A percentile compares a stretch with the other conserved stretches of the same genome.
phyloP scores from a whole-genome alignment of 2,888 invertebrate species.

The Acutogordius australiensis region DNA sequence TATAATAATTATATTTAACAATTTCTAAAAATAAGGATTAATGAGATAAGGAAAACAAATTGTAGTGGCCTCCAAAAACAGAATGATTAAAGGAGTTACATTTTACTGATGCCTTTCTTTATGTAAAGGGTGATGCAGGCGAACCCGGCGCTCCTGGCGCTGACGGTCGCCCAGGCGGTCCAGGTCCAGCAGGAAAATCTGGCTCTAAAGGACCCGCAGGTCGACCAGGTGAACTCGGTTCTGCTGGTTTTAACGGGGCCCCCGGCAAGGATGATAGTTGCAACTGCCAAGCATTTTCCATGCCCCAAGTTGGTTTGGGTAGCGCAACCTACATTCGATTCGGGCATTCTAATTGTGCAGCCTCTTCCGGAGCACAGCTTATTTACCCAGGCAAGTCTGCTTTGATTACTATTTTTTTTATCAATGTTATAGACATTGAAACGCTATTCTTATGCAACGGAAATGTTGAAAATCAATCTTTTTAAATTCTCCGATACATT shows the following conservation, averaged over 20 bases:
- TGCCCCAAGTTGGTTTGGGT: constrained; percentile 9
- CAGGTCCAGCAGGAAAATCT: constrained; percentile 3
- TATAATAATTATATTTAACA: background rate
- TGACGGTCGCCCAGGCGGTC: background rate
- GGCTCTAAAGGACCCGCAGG: constrained; percentile 2
- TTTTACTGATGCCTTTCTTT: no score
- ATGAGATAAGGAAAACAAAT: no score
- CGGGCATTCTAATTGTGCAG: background rate
- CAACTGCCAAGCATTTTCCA: background rate
- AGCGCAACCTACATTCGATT: background rate
- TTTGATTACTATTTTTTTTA: no score
- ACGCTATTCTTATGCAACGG: no score
- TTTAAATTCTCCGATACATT: no score
- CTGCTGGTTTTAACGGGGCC: background rate
- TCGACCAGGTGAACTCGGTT: background rate
- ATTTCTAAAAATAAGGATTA: background rate
- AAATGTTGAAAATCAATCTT: no score
- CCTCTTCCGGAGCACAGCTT: background rate
- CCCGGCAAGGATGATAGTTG: constrained; percentile 8
- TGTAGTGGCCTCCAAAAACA: no score
- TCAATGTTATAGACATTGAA: no score
- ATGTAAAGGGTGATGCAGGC: background rate
- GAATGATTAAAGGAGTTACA: background rate
- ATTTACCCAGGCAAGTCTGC: background rate
- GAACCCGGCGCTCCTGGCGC: background rate